Conservation (phyloP, 2,797 vertebrate genomes). For the Tympanoctomys barrerae region DNA sequence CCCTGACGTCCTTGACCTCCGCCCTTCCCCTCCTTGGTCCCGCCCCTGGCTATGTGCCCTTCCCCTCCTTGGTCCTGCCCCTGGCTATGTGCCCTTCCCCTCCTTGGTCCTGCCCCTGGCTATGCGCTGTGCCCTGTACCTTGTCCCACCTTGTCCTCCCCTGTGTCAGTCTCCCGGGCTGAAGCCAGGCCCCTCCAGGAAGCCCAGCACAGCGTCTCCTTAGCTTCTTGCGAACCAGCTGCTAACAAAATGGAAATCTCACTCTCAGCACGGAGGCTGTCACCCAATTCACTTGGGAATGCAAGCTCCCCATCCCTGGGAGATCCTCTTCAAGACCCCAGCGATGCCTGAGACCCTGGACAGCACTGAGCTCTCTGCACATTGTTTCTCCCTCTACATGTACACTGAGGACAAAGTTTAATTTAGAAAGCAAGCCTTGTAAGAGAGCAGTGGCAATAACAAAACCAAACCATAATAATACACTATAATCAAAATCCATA, state of each 20-base stretch:
- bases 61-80: too few relatives aligned
- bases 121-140: background rate
- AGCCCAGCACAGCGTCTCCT: background rate
- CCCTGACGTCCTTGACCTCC: too few relatives aligned
- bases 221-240: background rate
- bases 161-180: background rate
- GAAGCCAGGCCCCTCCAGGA: background rate
- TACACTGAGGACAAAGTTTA: background rate
- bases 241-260: constrained; percentile 3
- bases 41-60: background rate
- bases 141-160: background rate
- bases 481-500: background rate
- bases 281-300: background rate
- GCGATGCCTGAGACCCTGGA: background rate
- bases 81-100: too few relatives aligned
- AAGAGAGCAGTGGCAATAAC: background rate
- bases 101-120: background rate
- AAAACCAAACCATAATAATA: background rate
- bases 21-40: background rate
- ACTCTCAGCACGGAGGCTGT: background rate
- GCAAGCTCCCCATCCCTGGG: background rate
- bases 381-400: background rate
- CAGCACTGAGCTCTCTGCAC: background rate
- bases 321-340: background rate
- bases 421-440: background rate